Evolutionary conservation across 53 echinoderm and acorn worm genomes (phyloP).

Genomic region (Luidia sarsii): DNA sequence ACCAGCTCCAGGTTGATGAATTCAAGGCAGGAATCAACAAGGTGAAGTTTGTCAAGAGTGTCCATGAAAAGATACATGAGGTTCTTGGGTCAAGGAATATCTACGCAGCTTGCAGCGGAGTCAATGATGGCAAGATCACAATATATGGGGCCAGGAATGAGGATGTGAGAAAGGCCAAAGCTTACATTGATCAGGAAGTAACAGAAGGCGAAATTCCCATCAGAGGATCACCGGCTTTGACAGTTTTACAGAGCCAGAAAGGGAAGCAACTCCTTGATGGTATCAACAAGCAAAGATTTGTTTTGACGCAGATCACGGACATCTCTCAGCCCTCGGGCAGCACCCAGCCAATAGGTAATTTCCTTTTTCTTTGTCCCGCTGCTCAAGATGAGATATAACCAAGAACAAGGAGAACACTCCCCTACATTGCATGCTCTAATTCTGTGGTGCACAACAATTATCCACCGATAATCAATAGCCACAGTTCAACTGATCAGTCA

Average conservation of each 20-base stretch:
- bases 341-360: too few species aligned
- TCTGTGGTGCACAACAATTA: too few species aligned
- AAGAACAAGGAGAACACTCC: too few species aligned
- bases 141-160: conserved; percentile 1
- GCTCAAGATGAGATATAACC: too few species aligned
- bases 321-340: too few species aligned
- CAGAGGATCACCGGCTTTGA: not conserved
- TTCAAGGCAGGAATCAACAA: conserved; percentile 9
- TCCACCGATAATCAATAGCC: too few species aligned
- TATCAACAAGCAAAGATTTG: conserved; percentile 51
- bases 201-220: conserved; percentile 2
- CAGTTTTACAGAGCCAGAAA: conserved; percentile 3
- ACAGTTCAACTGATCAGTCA: too few species aligned
- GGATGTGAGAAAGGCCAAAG: conserved; percentile 15
- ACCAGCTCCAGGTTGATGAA: not conserved
- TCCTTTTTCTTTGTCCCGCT: too few species aligned
- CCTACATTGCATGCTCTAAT: too few species aligned
- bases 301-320: not conserved
- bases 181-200: conserved; percentile 19
- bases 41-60: not conserved
- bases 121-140: conserved; percentile 14
- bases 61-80: conserved; percentile 49
- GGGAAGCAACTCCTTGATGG: conserved; percentile 7
- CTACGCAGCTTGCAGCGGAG: conserved; percentile 25
- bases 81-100: conserved; percentile 18